Percentiles rank a stretch among this genome's conserved stretches.
These are phyloP conservation scores for Cataglyphis cursor DNA, from an alignment of 2,888 invertebrate genomes.

Conservation along the genomic window DNA sequence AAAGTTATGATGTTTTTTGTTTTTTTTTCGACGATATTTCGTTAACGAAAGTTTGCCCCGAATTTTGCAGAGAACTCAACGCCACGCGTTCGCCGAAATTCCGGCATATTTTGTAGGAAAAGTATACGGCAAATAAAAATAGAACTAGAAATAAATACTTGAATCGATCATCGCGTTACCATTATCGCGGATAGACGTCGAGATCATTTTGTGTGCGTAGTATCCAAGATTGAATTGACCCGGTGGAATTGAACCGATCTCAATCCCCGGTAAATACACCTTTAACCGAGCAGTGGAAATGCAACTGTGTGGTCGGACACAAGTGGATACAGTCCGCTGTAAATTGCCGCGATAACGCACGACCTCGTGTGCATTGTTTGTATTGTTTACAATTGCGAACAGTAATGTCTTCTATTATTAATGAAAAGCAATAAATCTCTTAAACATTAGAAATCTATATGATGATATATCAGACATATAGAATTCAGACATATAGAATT, in stretches of 20 bases:
- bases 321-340: conserved; percentile 26
- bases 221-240: not conserved
- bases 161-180: not conserved
- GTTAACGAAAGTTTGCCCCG: not conserved
- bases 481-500: no score
- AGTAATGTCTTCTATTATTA: conserved; percentile 11
- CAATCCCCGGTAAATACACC: conserved; percentile 38
- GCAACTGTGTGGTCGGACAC: conserved; percentile 45
- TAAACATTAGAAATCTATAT: not conserved
- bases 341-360: conserved; percentile 56
- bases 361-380: conserved; percentile 53
- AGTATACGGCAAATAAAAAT: not conserved
- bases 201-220: not conserved
- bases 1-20: not conserved
- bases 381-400: conserved; percentile 46
- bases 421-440: conserved; percentile 11
- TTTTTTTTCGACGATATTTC: not conserved
- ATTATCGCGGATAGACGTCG: not conserved
- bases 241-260: not conserved
- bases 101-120: not conserved
- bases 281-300: conserved; percentile 59
- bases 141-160: not conserved
- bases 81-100: not conserved
- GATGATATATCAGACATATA: no score
- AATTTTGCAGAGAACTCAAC: not conserved